Conservation (phyloP, 2,113 vertebrate species). For the Anthoscopus minutus region DNA sequence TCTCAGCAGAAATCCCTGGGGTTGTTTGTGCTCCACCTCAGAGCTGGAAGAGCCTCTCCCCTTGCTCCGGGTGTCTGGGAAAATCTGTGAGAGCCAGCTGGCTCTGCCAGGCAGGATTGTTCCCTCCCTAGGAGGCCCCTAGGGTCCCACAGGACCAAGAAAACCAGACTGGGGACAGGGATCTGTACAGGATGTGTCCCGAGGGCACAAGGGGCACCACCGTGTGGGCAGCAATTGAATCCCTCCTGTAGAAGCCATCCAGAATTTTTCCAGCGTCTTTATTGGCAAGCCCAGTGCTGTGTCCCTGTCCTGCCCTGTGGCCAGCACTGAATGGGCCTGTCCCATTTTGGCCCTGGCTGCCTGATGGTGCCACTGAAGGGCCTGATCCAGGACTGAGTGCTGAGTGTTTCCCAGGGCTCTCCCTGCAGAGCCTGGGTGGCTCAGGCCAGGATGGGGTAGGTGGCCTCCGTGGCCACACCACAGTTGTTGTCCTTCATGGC, state of each 20-base stretch:
- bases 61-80: neutral
- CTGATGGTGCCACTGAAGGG: neutral
- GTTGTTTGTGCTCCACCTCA: conserved; percentile 12
- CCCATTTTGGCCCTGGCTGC: neutral
- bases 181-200: neutral
- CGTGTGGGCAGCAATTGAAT: neutral
- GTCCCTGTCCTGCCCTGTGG: neutral
- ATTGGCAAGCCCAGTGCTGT: neutral
- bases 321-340: neutral
- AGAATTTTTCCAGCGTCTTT: neutral
- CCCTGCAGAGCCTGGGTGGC: neutral
- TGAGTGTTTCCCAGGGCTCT: fast-evolving
- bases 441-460: conserved; percentile 72
- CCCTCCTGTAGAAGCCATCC: neutral
- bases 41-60: neutral
- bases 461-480: conserved; percentile 78
- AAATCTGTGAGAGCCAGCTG: neutral
- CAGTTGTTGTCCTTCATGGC: conserved; percentile 87
- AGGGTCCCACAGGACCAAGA: neutral
- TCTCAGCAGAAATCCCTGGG: conserved; percentile 20
- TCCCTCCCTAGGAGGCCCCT: neutral
- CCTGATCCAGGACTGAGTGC: neutral
- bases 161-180: neutral
- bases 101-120: neutral
- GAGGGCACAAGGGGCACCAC: neutral